Conservation (phyloP, 2,797 vertebrate genomes). For the Chelonia mydas region DNA sequence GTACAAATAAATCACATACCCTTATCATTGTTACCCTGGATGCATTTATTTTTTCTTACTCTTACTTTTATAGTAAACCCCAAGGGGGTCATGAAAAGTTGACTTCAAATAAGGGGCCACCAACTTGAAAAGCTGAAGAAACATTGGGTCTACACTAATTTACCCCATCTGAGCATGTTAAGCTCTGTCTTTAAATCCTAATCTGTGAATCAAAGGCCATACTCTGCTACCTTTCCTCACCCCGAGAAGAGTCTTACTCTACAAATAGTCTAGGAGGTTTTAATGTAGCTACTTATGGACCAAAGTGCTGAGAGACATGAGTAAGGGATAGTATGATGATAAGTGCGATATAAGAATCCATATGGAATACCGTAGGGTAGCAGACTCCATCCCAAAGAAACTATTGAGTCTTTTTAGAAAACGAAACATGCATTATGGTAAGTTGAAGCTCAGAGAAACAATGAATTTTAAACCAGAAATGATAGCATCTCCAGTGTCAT, state of each 20-base stretch:
- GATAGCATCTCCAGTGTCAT: not conserved
- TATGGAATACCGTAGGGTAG: not conserved
- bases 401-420: fast-evolving
- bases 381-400: not conserved
- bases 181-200: not conserved
- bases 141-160: fast-evolving
- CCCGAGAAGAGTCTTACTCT: not conserved
- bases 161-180: fast-evolving
- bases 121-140: not conserved
- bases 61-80: not conserved
- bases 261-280: not conserved
- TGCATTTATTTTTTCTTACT: not conserved
- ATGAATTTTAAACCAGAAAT: not conserved
- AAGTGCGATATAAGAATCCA: not conserved
- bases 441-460: not conserved
- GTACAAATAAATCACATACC: not conserved
- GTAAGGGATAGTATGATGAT: not conserved
- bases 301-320: not conserved
- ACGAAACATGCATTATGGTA: not conserved
- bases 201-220: not conserved
- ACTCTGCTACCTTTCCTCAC: not conserved
- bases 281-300: not conserved
- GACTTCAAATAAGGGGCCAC: not conserved
- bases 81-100: not conserved
- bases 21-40: fast-evolving